phyloP scores from a whole-genome alignment of 1,140 invertebrate species.

The Eriocheir sinensis region DNA sequence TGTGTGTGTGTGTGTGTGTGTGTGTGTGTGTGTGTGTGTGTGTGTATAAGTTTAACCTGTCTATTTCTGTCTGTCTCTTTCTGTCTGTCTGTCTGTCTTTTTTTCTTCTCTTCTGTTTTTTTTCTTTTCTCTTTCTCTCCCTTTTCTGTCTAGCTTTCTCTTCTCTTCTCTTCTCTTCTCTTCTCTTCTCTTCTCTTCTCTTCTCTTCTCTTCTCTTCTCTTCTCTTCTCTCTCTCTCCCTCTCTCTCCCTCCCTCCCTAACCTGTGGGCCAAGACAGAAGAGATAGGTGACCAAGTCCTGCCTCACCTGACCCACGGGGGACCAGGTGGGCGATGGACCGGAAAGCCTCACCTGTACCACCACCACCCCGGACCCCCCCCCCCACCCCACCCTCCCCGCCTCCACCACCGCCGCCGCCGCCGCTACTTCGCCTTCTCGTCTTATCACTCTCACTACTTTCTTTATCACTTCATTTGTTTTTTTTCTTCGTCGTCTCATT shows the following conservation, averaged over 20 bases:
- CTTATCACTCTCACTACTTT: no score
- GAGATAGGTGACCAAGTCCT: no score
- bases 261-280: not conserved
- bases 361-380: not conserved
- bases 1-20: constrained; percentile 34
- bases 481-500: no score
- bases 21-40: not conserved
- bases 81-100: constrained; percentile 11
- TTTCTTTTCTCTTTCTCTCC: constrained; percentile 40
- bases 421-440: not conserved
- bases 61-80: not conserved
- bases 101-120: constrained; percentile 34
- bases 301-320: not conserved
- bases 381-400: not conserved
- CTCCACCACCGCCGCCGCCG: not conserved
- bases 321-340: not conserved
- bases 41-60: not conserved
- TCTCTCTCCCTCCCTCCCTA: constrained; percentile 15
- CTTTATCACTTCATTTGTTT: no score
- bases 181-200: not conserved
- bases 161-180: not conserved
- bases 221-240: not conserved
- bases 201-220: not conserved
- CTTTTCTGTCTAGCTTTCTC: not conserved
- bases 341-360: not conserved